These are phyloP conservation scores for Pavo muticus DNA, from an alignment of 2,113 vertebrate genomes.

Conservation along the genomic window DNA sequence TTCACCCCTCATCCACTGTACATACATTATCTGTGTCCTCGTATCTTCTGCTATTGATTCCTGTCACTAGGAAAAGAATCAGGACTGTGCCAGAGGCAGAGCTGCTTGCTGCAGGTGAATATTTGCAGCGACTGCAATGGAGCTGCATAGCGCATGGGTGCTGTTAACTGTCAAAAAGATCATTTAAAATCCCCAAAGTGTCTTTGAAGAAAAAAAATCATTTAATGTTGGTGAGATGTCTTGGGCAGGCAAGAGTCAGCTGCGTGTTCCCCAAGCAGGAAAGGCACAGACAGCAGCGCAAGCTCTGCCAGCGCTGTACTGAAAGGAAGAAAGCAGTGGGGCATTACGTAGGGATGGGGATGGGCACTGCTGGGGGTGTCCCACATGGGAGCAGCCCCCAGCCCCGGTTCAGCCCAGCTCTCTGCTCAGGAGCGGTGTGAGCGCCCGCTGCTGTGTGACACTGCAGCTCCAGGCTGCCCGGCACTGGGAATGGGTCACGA, in stretches of 20 bases:
- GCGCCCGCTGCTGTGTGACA: no score
- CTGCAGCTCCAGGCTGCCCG: no score
- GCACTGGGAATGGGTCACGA: no score
- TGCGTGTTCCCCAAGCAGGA: not conserved
- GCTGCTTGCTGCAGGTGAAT: fast-evolving
- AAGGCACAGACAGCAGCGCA: not conserved
- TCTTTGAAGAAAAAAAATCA: not conserved
- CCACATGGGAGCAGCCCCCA: no score
- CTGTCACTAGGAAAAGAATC: not conserved
- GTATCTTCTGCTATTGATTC: not conserved
- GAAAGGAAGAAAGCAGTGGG: fast-evolving
- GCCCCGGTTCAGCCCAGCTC: no score
- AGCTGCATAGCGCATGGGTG: not conserved
- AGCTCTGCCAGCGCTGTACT: not conserved
- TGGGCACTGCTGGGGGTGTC: no score
- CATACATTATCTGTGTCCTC: not conserved
- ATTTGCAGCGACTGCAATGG: not conserved
- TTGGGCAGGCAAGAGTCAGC: not conserved
- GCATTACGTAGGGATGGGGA: not conserved
- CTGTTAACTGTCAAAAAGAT: not conserved
- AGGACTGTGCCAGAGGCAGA: not conserved
- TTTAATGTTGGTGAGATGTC: fast-evolving
- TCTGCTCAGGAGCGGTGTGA: no score
- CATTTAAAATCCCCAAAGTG: not conserved
- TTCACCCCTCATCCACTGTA: not conserved